Evolutionary conservation across 2,888 invertebrate genomes (phyloP).

Genomic region (Aproaerema taeniolella): DNA sequence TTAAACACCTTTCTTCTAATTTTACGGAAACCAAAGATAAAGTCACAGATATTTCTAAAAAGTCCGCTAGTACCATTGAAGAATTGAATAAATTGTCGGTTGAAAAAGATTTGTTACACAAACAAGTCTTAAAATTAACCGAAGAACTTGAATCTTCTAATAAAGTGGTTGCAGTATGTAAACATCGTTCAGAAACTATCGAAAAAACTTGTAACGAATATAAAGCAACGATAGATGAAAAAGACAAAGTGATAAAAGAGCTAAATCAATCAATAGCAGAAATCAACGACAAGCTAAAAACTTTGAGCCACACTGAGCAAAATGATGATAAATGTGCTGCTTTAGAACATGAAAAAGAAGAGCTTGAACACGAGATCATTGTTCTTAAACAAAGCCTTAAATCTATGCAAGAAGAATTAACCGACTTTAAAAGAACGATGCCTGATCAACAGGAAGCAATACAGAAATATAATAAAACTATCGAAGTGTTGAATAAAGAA

Average conservation of each 20-base stretch:
- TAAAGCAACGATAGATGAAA: conserved; percentile 34
- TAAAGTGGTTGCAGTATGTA: conserved; percentile 36
- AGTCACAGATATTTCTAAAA: conserved; percentile 27
- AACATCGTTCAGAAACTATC: conserved; percentile 31
- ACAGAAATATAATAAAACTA: conserved; percentile 39
- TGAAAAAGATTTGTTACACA: conserved; percentile 45
- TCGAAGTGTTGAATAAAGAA: conserved; percentile 60
- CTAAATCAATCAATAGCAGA: conserved; percentile 51
- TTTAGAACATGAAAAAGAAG: conserved; percentile 44
- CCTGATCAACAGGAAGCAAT: conserved; percentile 39
- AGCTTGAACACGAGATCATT: conserved; percentile 37
- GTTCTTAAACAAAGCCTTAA: conserved; percentile 27
- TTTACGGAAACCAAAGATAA: conserved; percentile 33
- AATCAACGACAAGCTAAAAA: conserved; percentile 47
- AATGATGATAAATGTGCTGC: conserved; percentile 46
- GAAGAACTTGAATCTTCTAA: conserved; percentile 46
- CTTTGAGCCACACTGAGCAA: conserved; percentile 36
- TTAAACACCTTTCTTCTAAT: conserved; percentile 38
- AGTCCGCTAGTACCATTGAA: conserved; percentile 33
- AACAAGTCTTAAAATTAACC: conserved; percentile 37
- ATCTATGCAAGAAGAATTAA: conserved; percentile 38
- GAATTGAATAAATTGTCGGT: conserved; percentile 39
- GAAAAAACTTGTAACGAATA: conserved; percentile 32
- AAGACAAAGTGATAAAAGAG: conserved; percentile 59
- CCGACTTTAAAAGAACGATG: conserved; percentile 34